phyloP scores from a whole-genome alignment of 2,113 vertebrate genomes.

The Silurus glanis region DNA sequence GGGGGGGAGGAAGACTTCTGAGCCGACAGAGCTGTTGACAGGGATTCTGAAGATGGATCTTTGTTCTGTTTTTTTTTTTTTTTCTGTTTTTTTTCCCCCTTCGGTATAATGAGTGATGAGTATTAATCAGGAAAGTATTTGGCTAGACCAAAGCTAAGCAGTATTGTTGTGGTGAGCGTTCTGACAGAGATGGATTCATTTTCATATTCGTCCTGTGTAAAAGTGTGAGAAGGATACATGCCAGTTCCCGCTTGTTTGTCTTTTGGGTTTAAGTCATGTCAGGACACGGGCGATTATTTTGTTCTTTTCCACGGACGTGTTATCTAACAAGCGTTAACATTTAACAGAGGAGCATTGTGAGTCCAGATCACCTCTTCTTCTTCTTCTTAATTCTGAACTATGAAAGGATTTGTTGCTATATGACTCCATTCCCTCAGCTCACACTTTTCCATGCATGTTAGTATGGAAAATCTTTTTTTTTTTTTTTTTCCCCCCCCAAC shows the following conservation, averaged over 20 bases:
- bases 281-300: slow-evolving; percentile 43
- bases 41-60: slow-evolving; percentile 39
- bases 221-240: slow-evolving; percentile 10
- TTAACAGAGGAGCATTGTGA: slow-evolving; percentile 22
- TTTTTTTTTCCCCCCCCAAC: slow-evolving; percentile 41
- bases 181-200: slow-evolving; percentile 15
- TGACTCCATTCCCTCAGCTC: slow-evolving; percentile 57
- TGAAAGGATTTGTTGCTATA: slow-evolving; percentile 55
- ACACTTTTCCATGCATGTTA: slow-evolving; percentile 64
- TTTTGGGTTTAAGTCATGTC: slow-evolving; percentile 57
- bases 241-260: slow-evolving; percentile 46
- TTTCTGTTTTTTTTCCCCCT: neutral
- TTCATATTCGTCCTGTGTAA: slow-evolving; percentile 10
- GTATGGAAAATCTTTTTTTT: slow-evolving; percentile 65
- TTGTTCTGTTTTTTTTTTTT: slow-evolving; percentile 19
- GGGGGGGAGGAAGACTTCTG: slow-evolving; percentile 9
- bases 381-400: slow-evolving; percentile 52
- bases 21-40: slow-evolving; percentile 38
- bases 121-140: slow-evolving; percentile 69
- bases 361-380: slow-evolving; percentile 8
- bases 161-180: slow-evolving; percentile 34
- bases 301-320: neutral
- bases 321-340: slow-evolving; percentile 24
- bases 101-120: slow-evolving; percentile 56
- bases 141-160: slow-evolving; percentile 43